phyloP scores from a whole-genome alignment of 2,888 invertebrate genomes.

The Antheraea yamamai region DNA sequence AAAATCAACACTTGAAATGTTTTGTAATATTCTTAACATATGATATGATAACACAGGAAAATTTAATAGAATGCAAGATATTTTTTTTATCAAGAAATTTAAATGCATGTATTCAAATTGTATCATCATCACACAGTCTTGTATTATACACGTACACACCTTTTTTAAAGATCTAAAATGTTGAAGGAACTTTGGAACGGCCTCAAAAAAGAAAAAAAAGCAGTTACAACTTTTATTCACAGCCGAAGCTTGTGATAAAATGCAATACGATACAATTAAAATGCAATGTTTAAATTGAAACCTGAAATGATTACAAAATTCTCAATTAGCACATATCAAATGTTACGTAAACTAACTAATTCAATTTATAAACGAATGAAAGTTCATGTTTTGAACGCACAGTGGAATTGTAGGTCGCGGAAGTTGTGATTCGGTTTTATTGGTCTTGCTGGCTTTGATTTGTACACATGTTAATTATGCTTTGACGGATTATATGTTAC shows the following conservation, averaged over 20 bases:
- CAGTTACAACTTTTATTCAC: background rate
- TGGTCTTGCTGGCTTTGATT: conserved; percentile 3
- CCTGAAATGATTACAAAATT: conserved; percentile 15
- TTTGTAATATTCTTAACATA: no score
- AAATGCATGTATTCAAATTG: background rate
- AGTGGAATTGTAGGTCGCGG: conserved; percentile 22
- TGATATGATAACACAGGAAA: no score
- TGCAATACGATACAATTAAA: background rate
- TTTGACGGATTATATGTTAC: background rate
- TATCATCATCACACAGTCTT: background rate
- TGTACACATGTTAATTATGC: conserved; percentile 11
- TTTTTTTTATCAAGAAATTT: background rate
- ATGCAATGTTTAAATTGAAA: conserved; percentile 14
- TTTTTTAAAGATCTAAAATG: background rate
- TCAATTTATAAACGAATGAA: conserved; percentile 17
- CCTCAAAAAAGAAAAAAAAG: background rate
- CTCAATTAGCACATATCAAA: conserved; percentile 17
- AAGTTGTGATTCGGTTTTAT: conserved; percentile 18
- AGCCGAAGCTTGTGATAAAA: background rate
- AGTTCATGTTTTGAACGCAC: conserved; percentile 19
- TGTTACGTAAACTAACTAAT: conserved; percentile 17
- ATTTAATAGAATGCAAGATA: background rate
- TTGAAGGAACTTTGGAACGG: background rate
- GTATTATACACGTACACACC: background rate
- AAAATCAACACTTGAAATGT: no score